These are phyloP conservation scores for Ennomos fuscantarius DNA, from an alignment of 2,888 invertebrate genomes.

Conservation along the genomic window DNA sequence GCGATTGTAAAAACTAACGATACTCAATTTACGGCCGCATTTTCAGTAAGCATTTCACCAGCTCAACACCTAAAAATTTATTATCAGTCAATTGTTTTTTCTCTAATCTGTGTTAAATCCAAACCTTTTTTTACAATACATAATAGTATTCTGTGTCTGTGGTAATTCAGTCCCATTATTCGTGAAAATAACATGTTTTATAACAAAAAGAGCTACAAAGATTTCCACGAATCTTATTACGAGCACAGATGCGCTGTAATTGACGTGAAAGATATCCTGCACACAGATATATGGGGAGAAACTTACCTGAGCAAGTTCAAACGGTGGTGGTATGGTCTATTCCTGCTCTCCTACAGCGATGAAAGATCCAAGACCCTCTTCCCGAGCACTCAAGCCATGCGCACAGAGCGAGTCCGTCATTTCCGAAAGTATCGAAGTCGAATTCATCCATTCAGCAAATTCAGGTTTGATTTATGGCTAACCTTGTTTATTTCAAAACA, in stretches of 20 bases:
- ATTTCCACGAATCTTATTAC: constrained; percentile 47
- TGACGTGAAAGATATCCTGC: constrained; percentile 51
- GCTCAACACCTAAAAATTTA: too few relatives aligned
- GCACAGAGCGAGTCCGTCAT: constrained; percentile 49
- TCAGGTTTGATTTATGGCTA: constrained; percentile 27
- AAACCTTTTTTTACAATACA: too few relatives aligned
- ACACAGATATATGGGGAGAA: constrained; percentile 45
- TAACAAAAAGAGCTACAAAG: not conserved
- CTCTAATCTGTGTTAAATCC: too few relatives aligned
- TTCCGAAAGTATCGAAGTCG: constrained; percentile 42
- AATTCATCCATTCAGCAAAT: constrained; percentile 56
- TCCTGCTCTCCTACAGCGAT: constrained; percentile 50
- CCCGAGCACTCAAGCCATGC: constrained; percentile 51
- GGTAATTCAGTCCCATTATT: too few relatives aligned
- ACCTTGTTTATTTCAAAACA: not conserved
- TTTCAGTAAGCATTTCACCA: too few relatives aligned
- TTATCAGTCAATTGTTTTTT: too few relatives aligned
- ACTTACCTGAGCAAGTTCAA: constrained; percentile 27
- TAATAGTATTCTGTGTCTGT: too few relatives aligned
- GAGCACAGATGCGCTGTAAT: constrained; percentile 50
- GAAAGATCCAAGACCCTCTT: constrained; percentile 45
- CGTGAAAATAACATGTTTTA: not conserved
- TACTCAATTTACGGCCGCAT: too few relatives aligned
- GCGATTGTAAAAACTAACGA: too few relatives aligned
- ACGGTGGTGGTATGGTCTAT: constrained; percentile 54